phyloP scores from a whole-genome alignment of 2,888 invertebrate species.

The Parascotia fuliginaria region DNA sequence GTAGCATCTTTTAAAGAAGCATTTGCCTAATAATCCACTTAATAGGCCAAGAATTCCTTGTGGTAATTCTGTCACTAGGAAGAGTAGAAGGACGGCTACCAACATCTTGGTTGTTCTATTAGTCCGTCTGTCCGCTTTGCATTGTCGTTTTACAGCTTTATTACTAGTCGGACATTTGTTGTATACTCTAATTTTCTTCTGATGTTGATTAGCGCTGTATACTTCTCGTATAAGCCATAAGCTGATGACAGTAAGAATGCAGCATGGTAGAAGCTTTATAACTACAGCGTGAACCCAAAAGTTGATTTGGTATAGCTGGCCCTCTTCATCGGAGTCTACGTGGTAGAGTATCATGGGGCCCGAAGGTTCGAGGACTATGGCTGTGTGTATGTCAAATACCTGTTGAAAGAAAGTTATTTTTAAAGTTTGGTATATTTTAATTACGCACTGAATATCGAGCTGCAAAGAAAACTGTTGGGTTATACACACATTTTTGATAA shows the following conservation, averaged over 20 bases:
- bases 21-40: constrained; percentile 83
- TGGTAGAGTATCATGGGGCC: constrained; percentile 78
- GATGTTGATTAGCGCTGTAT: constrained; percentile 89
- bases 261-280: constrained; percentile 92
- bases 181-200: constrained; percentile 85
- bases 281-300: constrained; percentile 93
- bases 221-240: constrained; percentile 90
- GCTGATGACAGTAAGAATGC: constrained; percentile 90
- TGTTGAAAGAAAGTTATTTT: constrained; percentile 33
- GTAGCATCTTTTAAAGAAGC: constrained; percentile 93
- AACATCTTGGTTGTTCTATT: constrained; percentile 96
- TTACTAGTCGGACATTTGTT: constrained; percentile 73
- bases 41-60: constrained; percentile 88
- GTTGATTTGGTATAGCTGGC: constrained; percentile 88
- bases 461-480: too few relatives aligned
- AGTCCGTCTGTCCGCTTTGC: constrained; percentile 74
- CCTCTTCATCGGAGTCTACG: constrained; percentile 85
- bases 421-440: too few relatives aligned
- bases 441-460: too few relatives aligned
- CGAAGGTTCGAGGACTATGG: constrained; percentile 79
- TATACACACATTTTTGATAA: too few relatives aligned
- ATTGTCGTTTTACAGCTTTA: constrained; percentile 70
- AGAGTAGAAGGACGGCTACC: constrained; percentile 93
- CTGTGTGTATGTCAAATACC: constrained; percentile 81
- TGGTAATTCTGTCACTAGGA: constrained; percentile 95